These are phyloP conservation scores for Mylabris phalerata DNA, from an alignment of 1,140 invertebrate genomes.

Conservation along the genomic window DNA sequence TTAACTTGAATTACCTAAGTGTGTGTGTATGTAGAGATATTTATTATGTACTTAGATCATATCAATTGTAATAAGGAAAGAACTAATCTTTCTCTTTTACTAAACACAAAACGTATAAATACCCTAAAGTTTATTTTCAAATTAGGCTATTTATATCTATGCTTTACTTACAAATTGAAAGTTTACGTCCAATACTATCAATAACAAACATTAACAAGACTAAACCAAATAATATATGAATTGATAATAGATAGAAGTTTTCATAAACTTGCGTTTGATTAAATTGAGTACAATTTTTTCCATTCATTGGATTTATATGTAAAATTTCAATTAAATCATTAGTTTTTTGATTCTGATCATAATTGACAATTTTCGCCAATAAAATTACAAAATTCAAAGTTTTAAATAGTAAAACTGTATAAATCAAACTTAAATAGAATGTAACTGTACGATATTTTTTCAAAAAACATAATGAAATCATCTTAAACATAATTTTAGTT, in stretches of 20 bases:
- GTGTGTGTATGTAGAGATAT: too few species aligned
- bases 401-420: conserved; percentile 1
- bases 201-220: conserved; percentile 9
- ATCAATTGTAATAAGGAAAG: too few species aligned
- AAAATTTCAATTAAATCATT: conserved; percentile 7
- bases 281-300: conserved; percentile 1
- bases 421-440: conserved; percentile 1
- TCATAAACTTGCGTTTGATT: background rate
- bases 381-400: background rate
- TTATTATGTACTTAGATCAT: too few species aligned
- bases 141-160: conserved; percentile 3
- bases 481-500: background rate
- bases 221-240: conserved; percentile 14
- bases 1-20: background rate
- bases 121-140: conserved; percentile 5
- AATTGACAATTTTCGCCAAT: conserved; percentile 1
- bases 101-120: conserved; percentile 1
- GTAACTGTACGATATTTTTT: background rate
- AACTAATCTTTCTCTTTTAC: background rate
- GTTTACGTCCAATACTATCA: conserved; percentile 15
- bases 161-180: conserved; percentile 14
- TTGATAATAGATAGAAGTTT: conserved; percentile 8
- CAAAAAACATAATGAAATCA: background rate
- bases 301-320: conserved; percentile 2
- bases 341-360: background rate